Base-by-base conservation (phyloP, 2,113 vertebrate species). In the Zingel zingel region DNA sequence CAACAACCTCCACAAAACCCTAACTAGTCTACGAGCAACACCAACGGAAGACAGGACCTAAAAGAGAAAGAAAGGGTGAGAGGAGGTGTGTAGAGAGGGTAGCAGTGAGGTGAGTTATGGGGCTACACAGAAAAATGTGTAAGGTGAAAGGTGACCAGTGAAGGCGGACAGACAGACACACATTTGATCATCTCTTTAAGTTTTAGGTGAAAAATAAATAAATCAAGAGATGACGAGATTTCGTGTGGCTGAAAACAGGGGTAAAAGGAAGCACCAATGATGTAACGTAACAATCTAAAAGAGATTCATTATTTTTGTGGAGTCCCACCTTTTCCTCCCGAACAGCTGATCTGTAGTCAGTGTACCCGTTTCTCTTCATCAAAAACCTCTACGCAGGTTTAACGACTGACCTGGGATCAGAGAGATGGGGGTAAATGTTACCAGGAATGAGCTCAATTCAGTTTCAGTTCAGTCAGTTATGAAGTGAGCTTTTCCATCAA, bases 191-290 rank as follows among this genome's bases (percentile, higher is more conserved):
- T 86, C 57, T 91, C 70, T 84, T 82, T 76, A 50, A 58, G 77
- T 68, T 88, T 85, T 27, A 66, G 79, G 88, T 85, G 77, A 78
- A 77, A 86, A 82, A 43, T 43, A 43, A 86, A 73, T n/a, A 83
- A 85, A 87, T 30, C 3, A 62, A 58, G 81, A 84, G 64, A 79
- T 36, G 69, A 78, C 59, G 9, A 39, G 39, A 43, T 43, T 43
- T 82, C 0, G 30, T 58, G 78, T 74, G 88, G 63, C 77, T 82
- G 71, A 73, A 88, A 91, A 84, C 61, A 58, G 69, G 80, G 87
- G 39, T 78, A 51, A 85, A 87, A 91, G 94, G 94, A 94, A 94
- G 94, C 94, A 94, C 94, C 92, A 87, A 92, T 87, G 90, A 91
- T 90, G 78, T 74, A 73, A 91, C 19, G 39, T 78, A 65, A 88